Conservation (phyloP, 1,140 invertebrate species). For the Pogonognathellus flavescens region DNA sequence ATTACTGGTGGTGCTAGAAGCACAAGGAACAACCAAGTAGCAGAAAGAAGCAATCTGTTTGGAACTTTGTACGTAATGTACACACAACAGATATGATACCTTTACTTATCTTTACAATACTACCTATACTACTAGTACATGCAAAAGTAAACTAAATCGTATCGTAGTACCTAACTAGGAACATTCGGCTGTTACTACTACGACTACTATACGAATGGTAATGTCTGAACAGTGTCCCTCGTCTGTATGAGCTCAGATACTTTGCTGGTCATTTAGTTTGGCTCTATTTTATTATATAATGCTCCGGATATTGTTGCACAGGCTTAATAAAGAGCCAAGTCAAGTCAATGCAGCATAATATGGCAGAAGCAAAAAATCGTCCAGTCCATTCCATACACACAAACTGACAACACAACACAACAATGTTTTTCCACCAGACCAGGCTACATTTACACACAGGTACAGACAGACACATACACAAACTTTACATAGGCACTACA, state of each 20-base stretch:
- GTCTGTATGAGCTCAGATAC: not conserved
- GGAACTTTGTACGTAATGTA: too few relatives aligned
- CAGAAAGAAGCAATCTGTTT: too few relatives aligned
- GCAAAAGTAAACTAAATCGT: too few relatives aligned
- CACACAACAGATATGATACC: too few relatives aligned
- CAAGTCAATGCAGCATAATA: not conserved
- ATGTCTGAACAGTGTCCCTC: too few relatives aligned
- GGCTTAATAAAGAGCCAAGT: not conserved
- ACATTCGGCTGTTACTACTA: not conserved
- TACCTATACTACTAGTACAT: too few relatives aligned
- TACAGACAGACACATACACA: too few relatives aligned
- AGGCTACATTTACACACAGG: not conserved
- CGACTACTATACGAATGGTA: not conserved
- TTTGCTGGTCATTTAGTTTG: constrained; percentile 17
- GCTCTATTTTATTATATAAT: constrained; percentile 14
- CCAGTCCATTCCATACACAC: not conserved
- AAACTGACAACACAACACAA: too few relatives aligned
- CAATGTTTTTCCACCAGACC: not conserved
- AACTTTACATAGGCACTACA: not conserved
- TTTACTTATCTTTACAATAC: not conserved
- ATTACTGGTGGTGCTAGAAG: too few relatives aligned
- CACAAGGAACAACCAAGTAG: too few relatives aligned
- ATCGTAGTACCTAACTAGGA: too few relatives aligned
- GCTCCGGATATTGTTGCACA: constrained; percentile 17
- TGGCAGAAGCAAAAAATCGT: constrained; percentile 3